phyloP scores from a whole-genome alignment of 2,113 vertebrate genomes.

The Tympanuchus pallidicinctus region DNA sequence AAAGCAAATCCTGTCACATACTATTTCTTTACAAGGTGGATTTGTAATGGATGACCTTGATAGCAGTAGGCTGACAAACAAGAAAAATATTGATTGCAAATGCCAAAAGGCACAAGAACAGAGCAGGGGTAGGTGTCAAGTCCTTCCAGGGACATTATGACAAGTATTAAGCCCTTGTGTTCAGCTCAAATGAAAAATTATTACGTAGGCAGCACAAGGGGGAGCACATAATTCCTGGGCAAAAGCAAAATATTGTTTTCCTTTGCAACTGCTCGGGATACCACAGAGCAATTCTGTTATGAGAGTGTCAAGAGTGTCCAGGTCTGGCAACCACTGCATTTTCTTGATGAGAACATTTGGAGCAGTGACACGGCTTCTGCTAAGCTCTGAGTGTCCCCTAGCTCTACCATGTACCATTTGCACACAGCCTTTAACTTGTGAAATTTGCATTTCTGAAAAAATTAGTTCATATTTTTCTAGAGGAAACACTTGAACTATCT shows the following conservation, averaged over 20 bases:
- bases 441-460: not conserved
- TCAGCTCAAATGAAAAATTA: not conserved
- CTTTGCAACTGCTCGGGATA: accelerated
- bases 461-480: not conserved
- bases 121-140: not conserved
- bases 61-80: not conserved
- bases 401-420: not conserved
- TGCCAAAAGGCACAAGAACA: not conserved
- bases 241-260: not conserved
- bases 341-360: not conserved
- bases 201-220: not conserved
- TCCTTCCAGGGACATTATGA: not conserved
- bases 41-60: not conserved
- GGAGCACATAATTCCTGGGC: not conserved
- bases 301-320: not conserved
- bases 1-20: not conserved
- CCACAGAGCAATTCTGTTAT: not conserved
- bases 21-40: not conserved
- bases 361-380: not conserved
- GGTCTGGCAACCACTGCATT: not conserved
- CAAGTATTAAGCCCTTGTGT: not conserved
- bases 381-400: not conserved
- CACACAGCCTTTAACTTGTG: not conserved
- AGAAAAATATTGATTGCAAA: not conserved
- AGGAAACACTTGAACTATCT: not conserved